A percentile compares a stretch with the other conserved stretches of the same genome.
Evolutionary conservation across 2,113 vertebrate genomes (phyloP).

Genomic region (Poeciliopsis retropinna): DNA sequence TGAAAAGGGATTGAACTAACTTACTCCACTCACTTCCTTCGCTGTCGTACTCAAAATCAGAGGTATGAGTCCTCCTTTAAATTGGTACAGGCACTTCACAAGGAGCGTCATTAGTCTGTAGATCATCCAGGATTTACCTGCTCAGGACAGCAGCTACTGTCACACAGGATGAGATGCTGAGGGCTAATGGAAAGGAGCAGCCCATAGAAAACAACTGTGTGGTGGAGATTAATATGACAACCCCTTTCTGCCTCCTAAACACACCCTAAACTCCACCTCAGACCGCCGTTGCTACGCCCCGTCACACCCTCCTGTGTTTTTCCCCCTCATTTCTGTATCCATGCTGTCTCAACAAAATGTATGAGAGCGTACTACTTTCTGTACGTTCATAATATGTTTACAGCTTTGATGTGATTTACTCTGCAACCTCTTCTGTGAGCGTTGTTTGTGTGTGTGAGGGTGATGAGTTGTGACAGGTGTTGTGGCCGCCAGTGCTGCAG

Average conservation of each 20-base stretch:
- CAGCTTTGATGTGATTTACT: constrained; percentile 55
- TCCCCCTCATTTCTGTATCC: constrained; percentile 10
- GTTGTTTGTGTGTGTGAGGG: constrained; percentile 61
- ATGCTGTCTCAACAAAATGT: constrained; percentile 24
- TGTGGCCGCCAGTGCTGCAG: constrained; percentile 88
- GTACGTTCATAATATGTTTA: constrained; percentile 28
- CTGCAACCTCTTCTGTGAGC: constrained; percentile 28
- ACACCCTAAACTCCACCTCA: constrained; percentile 1
- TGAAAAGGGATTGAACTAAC: neutral
- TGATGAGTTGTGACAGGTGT: constrained; percentile 95
- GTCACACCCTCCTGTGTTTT: constrained; percentile 20
- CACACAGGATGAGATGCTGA: constrained; percentile 2
- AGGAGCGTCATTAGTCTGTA: constrained; percentile 11
- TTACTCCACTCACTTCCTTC: neutral
- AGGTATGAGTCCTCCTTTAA: neutral
- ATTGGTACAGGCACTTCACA: constrained; percentile 10
- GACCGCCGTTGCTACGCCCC: neutral
- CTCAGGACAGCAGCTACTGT: constrained; percentile 36
- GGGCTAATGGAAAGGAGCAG: constrained; percentile 9
- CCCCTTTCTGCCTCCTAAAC: constrained; percentile 12
- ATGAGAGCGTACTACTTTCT: constrained; percentile 23
- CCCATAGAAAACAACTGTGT: constrained; percentile 8
- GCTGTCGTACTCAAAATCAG: neutral
- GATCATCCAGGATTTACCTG: constrained; percentile 40
- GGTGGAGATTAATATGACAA: constrained; percentile 47